Base-by-base conservation (phyloP, 2,113 vertebrate species). In the Nannospalax galili region DNA sequence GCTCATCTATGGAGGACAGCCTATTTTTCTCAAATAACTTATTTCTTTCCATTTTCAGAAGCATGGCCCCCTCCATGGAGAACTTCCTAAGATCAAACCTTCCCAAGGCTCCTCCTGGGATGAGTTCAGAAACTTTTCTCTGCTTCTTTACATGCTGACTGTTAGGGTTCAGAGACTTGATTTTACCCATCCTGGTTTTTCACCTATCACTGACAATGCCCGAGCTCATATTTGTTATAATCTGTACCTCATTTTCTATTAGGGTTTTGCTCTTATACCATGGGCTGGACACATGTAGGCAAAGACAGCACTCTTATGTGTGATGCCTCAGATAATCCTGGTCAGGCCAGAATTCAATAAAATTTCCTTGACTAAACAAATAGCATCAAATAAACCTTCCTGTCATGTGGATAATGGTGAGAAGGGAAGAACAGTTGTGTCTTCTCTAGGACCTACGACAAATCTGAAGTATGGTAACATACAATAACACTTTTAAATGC, bases 331-430 rank as follows among this genome's bases (percentile, higher is more conserved):
- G 65, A 52, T 75, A 14, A 24, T 67, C 95, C 73, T 58, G 22
- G 17, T 8, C 74, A 22, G 42, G 60, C 35, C 30, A 85, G 15
- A 24, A 62, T 20, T 74, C 40, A 70, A 45, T 32, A 78, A 79
- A 88, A 74, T 35, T 93, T 84, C 16, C 60, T 64, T 84, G 78
- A 90, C 73, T 60, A 94, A 65, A 52, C 45, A 35, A 87, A 88
- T 72, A 58, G 67, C 75, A 69, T 28, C 77, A 67, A 84, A 48
- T 48, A 56, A 48, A 69, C 17, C 45, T 91, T 64, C 22, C 26
- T 82, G 35, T 90, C 11, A 67, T 60, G 30, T 92, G n/a, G 37
- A 65, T 64, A 92, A 85, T 16, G 0, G n/a, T 1, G 24, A 85
- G 15, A 80, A 32, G 16, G 28, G 86, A 88, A 73, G 26, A 5